These are phyloP conservation scores for Ctenomys sociabilis DNA, from an alignment of 2,113 vertebrate genomes.

Conservation along the genomic window DNA sequence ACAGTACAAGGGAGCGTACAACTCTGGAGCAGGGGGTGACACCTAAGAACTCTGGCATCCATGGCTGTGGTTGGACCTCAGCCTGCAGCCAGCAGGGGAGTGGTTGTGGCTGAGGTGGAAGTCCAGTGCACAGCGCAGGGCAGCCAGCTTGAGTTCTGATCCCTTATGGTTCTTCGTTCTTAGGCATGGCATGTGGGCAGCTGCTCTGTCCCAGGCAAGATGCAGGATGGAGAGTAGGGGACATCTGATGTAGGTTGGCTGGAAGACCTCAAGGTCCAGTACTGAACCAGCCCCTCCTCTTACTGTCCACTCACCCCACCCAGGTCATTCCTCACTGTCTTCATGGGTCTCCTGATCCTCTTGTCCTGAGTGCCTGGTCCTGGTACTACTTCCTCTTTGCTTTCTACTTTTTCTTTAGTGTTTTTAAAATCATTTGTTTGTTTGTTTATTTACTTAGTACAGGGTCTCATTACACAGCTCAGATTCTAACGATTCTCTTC, in stretches of 20 bases:
- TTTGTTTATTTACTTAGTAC: too few species aligned
- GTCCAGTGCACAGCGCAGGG: background rate
- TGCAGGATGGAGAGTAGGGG: background rate
- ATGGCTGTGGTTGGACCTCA: background rate
- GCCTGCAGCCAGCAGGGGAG: background rate
- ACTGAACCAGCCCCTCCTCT: background rate
- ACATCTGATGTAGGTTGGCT: background rate
- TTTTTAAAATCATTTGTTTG: too few species aligned
- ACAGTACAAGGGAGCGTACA: background rate
- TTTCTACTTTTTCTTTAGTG: background rate
- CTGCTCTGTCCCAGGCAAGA: background rate
- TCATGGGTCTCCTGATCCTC: background rate
- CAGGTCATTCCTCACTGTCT: background rate
- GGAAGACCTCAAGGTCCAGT: background rate
- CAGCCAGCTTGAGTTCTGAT: background rate
- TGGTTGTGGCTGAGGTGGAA: background rate
- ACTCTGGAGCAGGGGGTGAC: background rate
- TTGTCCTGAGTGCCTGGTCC: background rate
- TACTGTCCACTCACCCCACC: fast-evolving
- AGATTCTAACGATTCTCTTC: too few species aligned
- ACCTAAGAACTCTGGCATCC: background rate
- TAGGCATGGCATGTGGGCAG: background rate
- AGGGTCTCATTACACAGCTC: too few species aligned
- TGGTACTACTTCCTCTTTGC: background rate
- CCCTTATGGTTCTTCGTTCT: background rate